Evolutionary conservation across 2,888 invertebrate species (phyloP).

Genomic region (Maniola hyperantus): DNA sequence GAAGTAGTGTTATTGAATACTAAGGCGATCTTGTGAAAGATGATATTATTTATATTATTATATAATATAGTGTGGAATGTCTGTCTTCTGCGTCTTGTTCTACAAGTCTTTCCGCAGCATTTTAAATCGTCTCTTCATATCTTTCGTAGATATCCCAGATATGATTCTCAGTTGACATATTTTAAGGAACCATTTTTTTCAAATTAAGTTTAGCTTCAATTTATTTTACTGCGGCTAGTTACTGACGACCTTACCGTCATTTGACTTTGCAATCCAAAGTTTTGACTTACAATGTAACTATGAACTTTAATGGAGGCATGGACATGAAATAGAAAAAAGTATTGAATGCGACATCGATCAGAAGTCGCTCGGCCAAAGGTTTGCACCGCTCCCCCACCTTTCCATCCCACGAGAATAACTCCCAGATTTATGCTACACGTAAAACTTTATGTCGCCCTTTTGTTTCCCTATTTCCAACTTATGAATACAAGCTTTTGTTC

Average conservation of each 20-base stretch:
- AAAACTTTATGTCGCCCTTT: conserved; percentile 78
- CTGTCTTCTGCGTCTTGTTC: not conserved
- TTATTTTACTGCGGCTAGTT: not conserved
- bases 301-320: not conserved
- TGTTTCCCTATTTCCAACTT: conserved; percentile 57
- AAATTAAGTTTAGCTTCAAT: not conserved
- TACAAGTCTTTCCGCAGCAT: not conserved
- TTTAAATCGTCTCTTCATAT: not conserved
- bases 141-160: too few species aligned
- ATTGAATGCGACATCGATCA: conserved; percentile 29
- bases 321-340: conserved; percentile 14
- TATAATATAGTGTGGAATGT: not conserved
- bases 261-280: not conserved
- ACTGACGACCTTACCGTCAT: not conserved
- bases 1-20: conserved; percentile 44
- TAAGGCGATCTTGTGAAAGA: conserved; percentile 14
- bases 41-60: conserved; percentile 1
- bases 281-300: not conserved
- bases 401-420: conserved; percentile 80
- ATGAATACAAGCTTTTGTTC: conserved; percentile 42
- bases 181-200: not conserved
- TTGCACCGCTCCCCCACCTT: conserved; percentile 54
- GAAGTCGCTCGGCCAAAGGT: conserved; percentile 33
- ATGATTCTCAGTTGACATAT: not conserved
- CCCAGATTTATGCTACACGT: conserved; percentile 76